These are phyloP conservation scores for Eublepharis macularius DNA, from an alignment of 2,113 vertebrate genomes.

Conservation along the genomic window DNA sequence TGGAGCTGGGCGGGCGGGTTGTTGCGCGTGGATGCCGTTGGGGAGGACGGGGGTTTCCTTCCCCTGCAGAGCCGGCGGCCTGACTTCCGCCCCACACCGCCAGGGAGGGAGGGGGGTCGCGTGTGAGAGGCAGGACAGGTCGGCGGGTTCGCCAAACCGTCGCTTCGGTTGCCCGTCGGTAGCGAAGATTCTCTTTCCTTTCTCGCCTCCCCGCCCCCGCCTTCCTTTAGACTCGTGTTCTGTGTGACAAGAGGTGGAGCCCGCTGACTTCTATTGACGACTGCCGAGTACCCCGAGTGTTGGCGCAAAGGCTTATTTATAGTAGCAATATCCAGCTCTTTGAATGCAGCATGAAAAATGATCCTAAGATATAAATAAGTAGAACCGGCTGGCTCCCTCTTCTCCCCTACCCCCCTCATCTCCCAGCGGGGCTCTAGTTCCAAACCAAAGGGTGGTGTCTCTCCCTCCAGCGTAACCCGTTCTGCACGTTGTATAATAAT, in stretches of 20 bases:
- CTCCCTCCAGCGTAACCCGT: neutral
- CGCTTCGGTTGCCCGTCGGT: too few relatives aligned
- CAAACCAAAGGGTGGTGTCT: neutral
- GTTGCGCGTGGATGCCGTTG: too few relatives aligned
- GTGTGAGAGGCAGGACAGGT: neutral
- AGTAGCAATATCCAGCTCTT: neutral
- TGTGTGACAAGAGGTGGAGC: neutral
- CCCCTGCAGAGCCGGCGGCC: neutral
- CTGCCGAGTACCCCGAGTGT: neutral
- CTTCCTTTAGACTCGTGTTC: neutral
- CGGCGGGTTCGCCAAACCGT: neutral
- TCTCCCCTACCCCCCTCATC: neutral
- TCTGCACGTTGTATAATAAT: neutral
- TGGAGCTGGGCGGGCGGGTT: neutral
- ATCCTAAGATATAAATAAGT: constrained; percentile 34
- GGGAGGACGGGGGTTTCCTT: neutral
- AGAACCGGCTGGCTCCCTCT: neutral
- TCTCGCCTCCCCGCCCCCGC: too few relatives aligned
- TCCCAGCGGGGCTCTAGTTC: neutral
- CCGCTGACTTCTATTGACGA: neutral
- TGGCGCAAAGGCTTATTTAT: constrained; percentile 30
- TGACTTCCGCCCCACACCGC: neutral
- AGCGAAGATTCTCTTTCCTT: too few relatives aligned
- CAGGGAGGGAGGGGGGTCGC: neutral
- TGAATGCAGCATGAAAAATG: constrained; percentile 16